These are phyloP conservation scores for Hemicrepidius hirtus DNA, from an alignment of 2,888 invertebrate species.

Conservation along the genomic window DNA sequence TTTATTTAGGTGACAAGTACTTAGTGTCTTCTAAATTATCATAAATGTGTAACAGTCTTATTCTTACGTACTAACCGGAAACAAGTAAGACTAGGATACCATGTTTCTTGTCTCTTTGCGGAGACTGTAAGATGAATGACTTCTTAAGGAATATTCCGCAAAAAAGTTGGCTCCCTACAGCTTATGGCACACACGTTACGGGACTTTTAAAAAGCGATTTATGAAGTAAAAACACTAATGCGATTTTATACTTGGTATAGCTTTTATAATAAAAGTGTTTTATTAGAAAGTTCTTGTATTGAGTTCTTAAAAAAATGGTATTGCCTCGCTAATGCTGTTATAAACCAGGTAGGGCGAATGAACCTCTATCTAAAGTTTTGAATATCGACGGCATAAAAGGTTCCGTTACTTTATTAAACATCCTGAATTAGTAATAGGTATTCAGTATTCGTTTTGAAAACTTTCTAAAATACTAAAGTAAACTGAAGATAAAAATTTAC, in stretches of 20 bases:
- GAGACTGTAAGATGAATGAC: constrained; percentile 62
- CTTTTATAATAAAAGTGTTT: constrained; percentile 31
- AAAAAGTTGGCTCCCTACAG: constrained; percentile 47
- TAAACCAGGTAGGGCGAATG: neutral
- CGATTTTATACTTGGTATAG: constrained; percentile 31
- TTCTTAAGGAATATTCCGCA: constrained; percentile 56
- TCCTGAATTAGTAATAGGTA: too few species aligned
- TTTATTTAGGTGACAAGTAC: constrained; percentile 4
- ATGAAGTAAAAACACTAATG: constrained; percentile 62
- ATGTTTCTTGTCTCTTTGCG: constrained; percentile 62
- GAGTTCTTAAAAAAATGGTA: constrained; percentile 13
- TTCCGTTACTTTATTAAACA: too few species aligned
- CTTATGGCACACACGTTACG: constrained; percentile 61
- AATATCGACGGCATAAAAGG: too few species aligned
- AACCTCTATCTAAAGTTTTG: neutral
- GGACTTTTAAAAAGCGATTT: constrained; percentile 65
- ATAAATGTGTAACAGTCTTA: constrained; percentile 44
- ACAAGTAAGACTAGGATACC: constrained; percentile 58
- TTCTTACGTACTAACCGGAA: constrained; percentile 58
- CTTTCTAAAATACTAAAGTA: neutral
- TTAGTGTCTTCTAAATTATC: constrained; percentile 37
- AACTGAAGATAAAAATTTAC: neutral
- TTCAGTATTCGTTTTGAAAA: too few species aligned
- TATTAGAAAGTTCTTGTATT: constrained; percentile 30
- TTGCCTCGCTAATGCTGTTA: neutral